Base-by-base conservation (phyloP, 2,888 invertebrate genomes). In the Tridacna crocea region DNA sequence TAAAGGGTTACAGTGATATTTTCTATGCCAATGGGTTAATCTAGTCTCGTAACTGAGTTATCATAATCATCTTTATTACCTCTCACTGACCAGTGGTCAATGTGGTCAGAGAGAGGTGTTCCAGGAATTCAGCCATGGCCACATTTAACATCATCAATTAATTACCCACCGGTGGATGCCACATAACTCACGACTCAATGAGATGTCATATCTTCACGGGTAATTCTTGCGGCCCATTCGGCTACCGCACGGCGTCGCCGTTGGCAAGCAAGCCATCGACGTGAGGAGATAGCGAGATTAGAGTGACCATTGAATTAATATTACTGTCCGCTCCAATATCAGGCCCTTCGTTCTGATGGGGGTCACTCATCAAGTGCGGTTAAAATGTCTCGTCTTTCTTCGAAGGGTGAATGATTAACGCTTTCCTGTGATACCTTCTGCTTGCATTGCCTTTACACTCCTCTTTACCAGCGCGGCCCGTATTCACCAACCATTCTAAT, bases 161-260 rank as follows among this genome's bases (percentile, higher is more conserved):
- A 80, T 80, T 80, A 80, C 68, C 72, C 55, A 72, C 26, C 81
- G 60, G 68, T 77, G 77, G 77, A 73, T 77, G 81, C 74, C 81
- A 81, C 73, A 81, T 81, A 81, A 81, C 74, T 81, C 75, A 81
- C 63, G 22, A 27, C 61, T 72, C 75, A 77, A 77, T 81, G 81
- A 26, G 68, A 48, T 63, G 46, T 60, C 77, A 55, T 81, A 81
- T 81, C 81, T 81, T 68, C 73, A 81, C 75, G 81, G 61, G 47
- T n/a, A 47, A 47, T 47, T 47, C n/a, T 22, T 22, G 51, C 22
- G 70, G 48, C 22, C 51, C n/a, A 19, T 51, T 17, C 51, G 70
- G 51, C 70, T 51, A 70, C 51, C 51, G 70, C 24, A 12, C 46
- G 70, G 70, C 70, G 66, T 46, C 66, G 66, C 66, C 46, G 6